Evolutionary conservation across 1,140 invertebrate genomes (phyloP).

Genomic region (Drosophila pruinosa): DNA sequence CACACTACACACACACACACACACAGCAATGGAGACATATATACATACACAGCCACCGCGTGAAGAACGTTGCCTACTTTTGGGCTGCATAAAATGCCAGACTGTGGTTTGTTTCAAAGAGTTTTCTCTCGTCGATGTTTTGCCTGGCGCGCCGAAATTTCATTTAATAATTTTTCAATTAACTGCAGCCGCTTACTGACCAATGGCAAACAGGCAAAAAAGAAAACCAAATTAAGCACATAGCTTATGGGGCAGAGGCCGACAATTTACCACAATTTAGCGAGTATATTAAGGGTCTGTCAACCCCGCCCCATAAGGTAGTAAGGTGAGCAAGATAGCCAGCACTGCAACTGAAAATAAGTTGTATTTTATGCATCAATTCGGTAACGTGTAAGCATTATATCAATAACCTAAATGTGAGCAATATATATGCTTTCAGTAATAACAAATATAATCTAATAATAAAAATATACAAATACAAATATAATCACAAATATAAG

Average conservation of each 20-base stretch:
- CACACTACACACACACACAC: slow-evolving; percentile 30
- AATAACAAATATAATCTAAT: no score
- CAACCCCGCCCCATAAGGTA: background rate
- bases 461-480: no score
- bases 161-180: slow-evolving; percentile 81
- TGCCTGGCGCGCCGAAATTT: slow-evolving; percentile 51
- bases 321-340: no score
- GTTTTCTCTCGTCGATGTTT: background rate
- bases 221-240: slow-evolving; percentile 15
- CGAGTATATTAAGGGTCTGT: slow-evolving; percentile 5
- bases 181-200: slow-evolving; percentile 65
- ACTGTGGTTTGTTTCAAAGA: slow-evolving; percentile 10
- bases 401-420: no score
- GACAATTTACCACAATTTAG: slow-evolving; percentile 54
- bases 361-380: no score
- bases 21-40: background rate
- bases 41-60: background rate
- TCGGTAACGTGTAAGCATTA: no score
- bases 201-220: slow-evolving; percentile 12
- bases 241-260: slow-evolving; percentile 18
- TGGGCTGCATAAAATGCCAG: slow-evolving; percentile 46
- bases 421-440: no score
- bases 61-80: slow-evolving; percentile 53
- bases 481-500: no score
- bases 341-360: no score